These are phyloP conservation scores for Selenia dentaria DNA, from an alignment of 2,888 invertebrate genomes.

Conservation along the genomic window DNA sequence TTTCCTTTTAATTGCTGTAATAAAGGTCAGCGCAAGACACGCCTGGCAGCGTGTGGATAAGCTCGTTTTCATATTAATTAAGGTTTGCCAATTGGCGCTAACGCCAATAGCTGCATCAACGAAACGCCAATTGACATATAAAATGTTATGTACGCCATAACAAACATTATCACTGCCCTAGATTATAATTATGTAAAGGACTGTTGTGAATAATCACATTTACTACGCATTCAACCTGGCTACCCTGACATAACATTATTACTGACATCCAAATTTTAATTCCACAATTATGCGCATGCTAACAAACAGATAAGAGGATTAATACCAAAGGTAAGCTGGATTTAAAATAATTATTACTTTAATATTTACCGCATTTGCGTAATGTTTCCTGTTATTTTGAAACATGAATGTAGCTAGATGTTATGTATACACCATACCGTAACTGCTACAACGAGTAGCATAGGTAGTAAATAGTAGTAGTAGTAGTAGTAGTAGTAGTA, in stretches of 20 bases:
- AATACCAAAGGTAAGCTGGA: slow-evolving; percentile 83
- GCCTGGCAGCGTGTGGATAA: neutral
- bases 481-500: too few species aligned
- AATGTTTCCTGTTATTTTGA: slow-evolving; percentile 13
- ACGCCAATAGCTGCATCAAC: slow-evolving; percentile 2
- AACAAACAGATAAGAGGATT: slow-evolving; percentile 82
- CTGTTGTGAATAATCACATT: slow-evolving; percentile 17
- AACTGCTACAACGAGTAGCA: too few species aligned
- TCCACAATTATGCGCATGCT: slow-evolving; percentile 55
- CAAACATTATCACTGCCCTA: slow-evolving; percentile 8
- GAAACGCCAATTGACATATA: neutral
- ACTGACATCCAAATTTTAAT: slow-evolving; percentile 19
- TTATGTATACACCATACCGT: too few species aligned
- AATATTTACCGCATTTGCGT: neutral
- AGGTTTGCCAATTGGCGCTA: neutral
- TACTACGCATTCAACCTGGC: slow-evolving; percentile 3
- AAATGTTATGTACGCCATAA: slow-evolving; percentile 14
- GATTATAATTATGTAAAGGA: slow-evolving; percentile 17
- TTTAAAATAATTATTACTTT: slow-evolving; percentile 15
- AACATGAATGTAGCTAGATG: too few species aligned
- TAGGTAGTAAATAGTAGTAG: too few species aligned
- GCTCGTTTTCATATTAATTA: slow-evolving; percentile 6
- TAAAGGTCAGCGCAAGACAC: neutral
- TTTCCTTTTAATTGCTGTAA: neutral
- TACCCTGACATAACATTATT: slow-evolving; percentile 17